Percentiles rank a stretch among this genome's conserved stretches.
These are phyloP conservation scores for Yponomeuta malinellus DNA, from an alignment of 2,888 invertebrate species.

Conservation along the genomic window DNA sequence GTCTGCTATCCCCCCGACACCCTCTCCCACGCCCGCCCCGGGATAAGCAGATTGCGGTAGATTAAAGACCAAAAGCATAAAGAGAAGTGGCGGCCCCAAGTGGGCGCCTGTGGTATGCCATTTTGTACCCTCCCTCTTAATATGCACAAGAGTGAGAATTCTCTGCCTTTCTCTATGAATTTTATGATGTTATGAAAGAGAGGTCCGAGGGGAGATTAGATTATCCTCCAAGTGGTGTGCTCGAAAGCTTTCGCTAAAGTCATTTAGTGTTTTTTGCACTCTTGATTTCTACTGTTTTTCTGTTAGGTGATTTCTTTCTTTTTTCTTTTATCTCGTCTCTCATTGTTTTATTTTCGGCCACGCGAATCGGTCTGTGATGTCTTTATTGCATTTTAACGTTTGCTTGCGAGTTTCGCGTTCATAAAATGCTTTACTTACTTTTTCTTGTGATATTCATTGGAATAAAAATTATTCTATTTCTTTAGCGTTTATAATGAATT, in stretches of 20 bases:
- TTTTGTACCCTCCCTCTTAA: conserved; percentile 52
- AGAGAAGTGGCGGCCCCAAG: conserved; percentile 47
- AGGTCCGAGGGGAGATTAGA: conserved; percentile 70
- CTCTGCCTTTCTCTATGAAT: conserved; percentile 44
- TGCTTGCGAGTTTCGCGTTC: conserved; percentile 19
- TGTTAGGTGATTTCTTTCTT: conserved; percentile 61
- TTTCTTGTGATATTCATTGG: neutral
- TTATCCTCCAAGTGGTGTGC: conserved; percentile 61
- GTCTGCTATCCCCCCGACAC: conserved; percentile 51
- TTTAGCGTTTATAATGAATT: neutral
- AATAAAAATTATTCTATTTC: neutral
- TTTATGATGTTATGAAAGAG: conserved; percentile 58
- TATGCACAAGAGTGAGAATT: conserved; percentile 60
- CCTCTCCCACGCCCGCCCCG: conserved; percentile 52
- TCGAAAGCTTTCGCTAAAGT: conserved; percentile 59
- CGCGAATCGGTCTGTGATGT: conserved; percentile 29
- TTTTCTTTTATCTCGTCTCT: conserved; percentile 54
- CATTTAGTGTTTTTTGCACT: conserved; percentile 36
- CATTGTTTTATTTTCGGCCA: conserved; percentile 55
- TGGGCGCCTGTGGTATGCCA: conserved; percentile 44
- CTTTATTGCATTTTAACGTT: conserved; percentile 42
- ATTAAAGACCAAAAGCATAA: conserved; percentile 73
- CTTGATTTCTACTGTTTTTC: conserved; percentile 63
- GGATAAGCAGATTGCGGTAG: conserved; percentile 74
- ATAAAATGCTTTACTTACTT: neutral